Evolutionary conservation across 2,113 vertebrate species (phyloP), one percentile per base, ranked within the genome.

Genomic region (Pelusios castaneus): DNA sequence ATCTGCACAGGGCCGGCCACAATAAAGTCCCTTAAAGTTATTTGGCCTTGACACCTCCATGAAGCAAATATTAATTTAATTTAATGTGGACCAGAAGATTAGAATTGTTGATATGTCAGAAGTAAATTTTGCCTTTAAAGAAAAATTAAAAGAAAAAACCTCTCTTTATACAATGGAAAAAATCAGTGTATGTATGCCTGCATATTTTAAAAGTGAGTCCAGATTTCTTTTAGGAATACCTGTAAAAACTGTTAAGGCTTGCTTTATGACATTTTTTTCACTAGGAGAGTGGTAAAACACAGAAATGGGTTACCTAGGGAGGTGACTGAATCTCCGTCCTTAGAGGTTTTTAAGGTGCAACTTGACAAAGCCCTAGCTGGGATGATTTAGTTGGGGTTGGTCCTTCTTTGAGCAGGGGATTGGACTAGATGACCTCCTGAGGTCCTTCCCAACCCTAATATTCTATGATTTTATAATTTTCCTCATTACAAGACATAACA

Each of bases 191-290:
- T 47, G 0, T 84, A 4, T 13, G 13, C 75, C 55, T 24, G 49
- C n/a, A 89, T 1, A 70, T 19, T 94, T 88, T 89, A 73, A 54
- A 82, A 80, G 2, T 89, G 80, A 31, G 29, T 78, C 56, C 54
- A 77, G 79, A 83, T 95, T 91, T 94, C 29, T 83, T 92, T 14
- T 56, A 11, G 9, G 16, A 89, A 51, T 85, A 75, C 3, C 12
- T 80, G 1, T 75, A 88, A 83, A 17, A 89, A 9, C 4, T 85
- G 5, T 27, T 27, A 1, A 54, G 19, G 27, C 58, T 96, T 96
- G 29, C 21, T 88, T 90, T 83, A 43, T 92, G 89, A 73, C 19
- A 81, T 95, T 92, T 89, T 47, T 93, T 88, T 89, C 85, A 52
- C 51, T 52, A 17, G 51, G 17, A 52, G 51, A 5, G 51, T 52